A percentile compares a stretch with the other conserved stretches of the same genome.
Evolutionary conservation across 2,888 invertebrate species (phyloP).

Genomic region (Hirtodrosophila trivittata): DNA sequence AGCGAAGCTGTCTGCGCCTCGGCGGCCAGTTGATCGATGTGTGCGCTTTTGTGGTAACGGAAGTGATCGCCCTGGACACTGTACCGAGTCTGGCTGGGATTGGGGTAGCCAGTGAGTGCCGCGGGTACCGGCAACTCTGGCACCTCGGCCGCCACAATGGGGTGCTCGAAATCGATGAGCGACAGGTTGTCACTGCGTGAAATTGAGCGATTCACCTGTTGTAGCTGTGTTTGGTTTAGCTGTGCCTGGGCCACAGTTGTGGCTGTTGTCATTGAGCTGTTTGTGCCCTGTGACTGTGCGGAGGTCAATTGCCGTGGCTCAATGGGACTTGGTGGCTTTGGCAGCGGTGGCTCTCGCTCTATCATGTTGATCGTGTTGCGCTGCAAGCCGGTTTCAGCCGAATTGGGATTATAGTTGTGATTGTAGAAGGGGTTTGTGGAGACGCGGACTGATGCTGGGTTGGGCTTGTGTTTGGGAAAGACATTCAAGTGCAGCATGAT

Average conservation of each 20-base stretch:
- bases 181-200: constrained; percentile 75
- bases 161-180: constrained; percentile 80
- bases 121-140: constrained; percentile 66
- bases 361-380: constrained; percentile 57
- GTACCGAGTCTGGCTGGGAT: constrained; percentile 40
- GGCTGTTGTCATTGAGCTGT: constrained; percentile 19
- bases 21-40: constrained; percentile 78
- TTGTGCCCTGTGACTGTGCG: constrained; percentile 25
- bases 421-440: constrained; percentile 81
- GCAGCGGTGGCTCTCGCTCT: constrained; percentile 62
- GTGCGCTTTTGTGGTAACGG: constrained; percentile 56
- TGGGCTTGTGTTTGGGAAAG: constrained; percentile 85
- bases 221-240: constrained; percentile 8
- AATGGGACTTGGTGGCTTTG: constrained; percentile 65
- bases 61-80: constrained; percentile 48
- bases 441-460: constrained; percentile 38
- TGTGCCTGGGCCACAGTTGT: constrained; percentile 5
- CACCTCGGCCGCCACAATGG: constrained; percentile 76
- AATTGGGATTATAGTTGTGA: constrained; percentile 42
- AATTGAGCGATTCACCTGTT: constrained; percentile 55
- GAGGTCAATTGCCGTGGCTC: constrained; percentile 59
- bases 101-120: constrained; percentile 54
- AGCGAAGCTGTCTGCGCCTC: constrained; percentile 81
- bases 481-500: constrained; percentile 88
- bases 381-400: constrained; percentile 41